Conservation (phyloP, 2,797 vertebrate genomes). For the Rhadinocentrus ornatus region DNA sequence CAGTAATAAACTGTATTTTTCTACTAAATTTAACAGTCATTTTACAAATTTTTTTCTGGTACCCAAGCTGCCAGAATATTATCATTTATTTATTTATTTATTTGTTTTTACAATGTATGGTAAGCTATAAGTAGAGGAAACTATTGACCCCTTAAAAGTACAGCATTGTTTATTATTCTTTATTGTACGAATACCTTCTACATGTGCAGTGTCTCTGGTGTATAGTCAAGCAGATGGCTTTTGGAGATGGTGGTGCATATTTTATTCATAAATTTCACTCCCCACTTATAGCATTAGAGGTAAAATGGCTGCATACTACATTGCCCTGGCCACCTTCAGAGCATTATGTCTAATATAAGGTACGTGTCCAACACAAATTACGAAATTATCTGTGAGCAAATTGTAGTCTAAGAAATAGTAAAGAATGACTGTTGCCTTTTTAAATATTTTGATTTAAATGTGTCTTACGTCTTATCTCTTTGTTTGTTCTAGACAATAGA, state of each 20-base stretch:
- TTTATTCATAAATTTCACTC: slow-evolving; percentile 64
- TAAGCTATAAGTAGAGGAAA: background rate
- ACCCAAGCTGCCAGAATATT: no score
- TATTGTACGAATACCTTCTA: slow-evolving; percentile 16
- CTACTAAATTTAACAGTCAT: no score
- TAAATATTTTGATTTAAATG: no score
- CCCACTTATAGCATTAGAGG: slow-evolving; percentile 41
- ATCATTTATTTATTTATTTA: background rate
- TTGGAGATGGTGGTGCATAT: slow-evolving; percentile 50
- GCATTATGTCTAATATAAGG: slow-evolving; percentile 7
- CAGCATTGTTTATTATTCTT: background rate
- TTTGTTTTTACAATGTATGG: background rate
- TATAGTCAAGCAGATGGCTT: slow-evolving; percentile 21
- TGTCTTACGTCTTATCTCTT: no score
- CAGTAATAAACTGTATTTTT: no score
- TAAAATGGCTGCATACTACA: slow-evolving; percentile 60
- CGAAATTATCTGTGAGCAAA: background rate
- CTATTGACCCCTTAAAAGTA: background rate
- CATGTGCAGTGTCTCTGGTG: slow-evolving; percentile 3
- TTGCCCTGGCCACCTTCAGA: background rate
- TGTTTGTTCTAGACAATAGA: no score
- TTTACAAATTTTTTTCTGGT: no score
- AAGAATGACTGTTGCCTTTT: background rate
- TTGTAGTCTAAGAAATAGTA: background rate
- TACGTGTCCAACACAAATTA: no score